Base-by-base conservation (phyloP, 2,113 vertebrate species). In the Ornithorhynchus anatinus region DNA sequence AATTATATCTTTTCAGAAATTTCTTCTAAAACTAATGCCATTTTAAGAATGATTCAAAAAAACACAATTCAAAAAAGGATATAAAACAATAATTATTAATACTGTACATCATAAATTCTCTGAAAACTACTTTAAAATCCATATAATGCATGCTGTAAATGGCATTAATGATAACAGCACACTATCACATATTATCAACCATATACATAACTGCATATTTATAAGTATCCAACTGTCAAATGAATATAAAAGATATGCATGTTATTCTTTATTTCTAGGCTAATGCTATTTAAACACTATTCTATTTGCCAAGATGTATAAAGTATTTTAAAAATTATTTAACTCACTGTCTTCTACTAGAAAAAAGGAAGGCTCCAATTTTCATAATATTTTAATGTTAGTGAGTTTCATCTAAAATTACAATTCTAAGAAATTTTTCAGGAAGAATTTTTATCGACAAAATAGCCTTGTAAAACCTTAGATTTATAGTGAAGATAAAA, bases 31-130 rank as follows among this genome's bases (percentile, higher is more conserved):
- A 56, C 81, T n/a, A 73, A 72, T 50, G 58, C 45, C 60, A 78
- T 81, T 64, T 56, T 79, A 64, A 2, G 51, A n/a, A n/a, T n/a
- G n/a, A n/a, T n/a, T n/a, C n/a, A n/a, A n/a, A n/a, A n/a, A 53
- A 73, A 47, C 72, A 73, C 23, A 29, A 58, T 58, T 59, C 3
- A 75, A 14, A 79, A 77, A 37, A 65, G 8, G 57, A 69, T n/a
- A 69, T 69, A 81, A 67, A 78, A 61, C 69, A 87, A 81, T 84
- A 83, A 51, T 79, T 68, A 85, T 87, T 84, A 80, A 81, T 72
- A 59, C 77, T 58, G n/a, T 75, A 77, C 40, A 66, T 72, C 42
- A 54, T 79, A 79, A 80, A 75, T 72, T 75, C 68, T 84, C 62
- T 72, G 71, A 85, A 85, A 77, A 69, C 58, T 86, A 72, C 68